Conservation (phyloP, 2,888 invertebrate species). For the Pyrocoelia pectoralis region DNA sequence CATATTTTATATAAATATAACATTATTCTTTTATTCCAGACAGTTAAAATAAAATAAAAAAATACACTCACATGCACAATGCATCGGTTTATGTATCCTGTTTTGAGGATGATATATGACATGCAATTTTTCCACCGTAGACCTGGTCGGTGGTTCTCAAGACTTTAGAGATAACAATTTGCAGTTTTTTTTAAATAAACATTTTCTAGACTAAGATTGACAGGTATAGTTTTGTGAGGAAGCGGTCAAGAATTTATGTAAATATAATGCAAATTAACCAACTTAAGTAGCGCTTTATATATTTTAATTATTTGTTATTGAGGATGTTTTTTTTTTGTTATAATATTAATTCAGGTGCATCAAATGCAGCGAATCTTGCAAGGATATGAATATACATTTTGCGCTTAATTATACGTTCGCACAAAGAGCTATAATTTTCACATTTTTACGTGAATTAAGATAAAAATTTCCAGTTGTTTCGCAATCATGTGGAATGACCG, state of each 20-base stretch:
- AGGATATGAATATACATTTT: constrained; percentile 1
- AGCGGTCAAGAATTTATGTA: constrained; percentile 1
- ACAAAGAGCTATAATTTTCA: neutral
- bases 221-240: neutral
- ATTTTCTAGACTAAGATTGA: neutral
- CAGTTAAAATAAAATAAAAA: constrained; percentile 14
- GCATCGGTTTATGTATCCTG: constrained; percentile 25
- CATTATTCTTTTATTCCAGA: constrained; percentile 6
- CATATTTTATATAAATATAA: constrained; percentile 3
- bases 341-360: constrained; percentile 3
- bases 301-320: constrained; percentile 12
- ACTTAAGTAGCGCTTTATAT: neutral
- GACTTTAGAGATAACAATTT: neutral
- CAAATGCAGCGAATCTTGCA: neutral
- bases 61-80: constrained; percentile 12
- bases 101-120: constrained; percentile 23
- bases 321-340: neutral
- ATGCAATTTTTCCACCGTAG: constrained; percentile 14
- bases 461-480: neutral
- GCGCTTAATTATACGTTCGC: neutral
- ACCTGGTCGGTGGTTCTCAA: neutral
- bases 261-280: constrained; percentile 1
- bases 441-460: neutral
- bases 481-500: neutral
- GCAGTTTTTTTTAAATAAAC: neutral